A percentile compares a stretch with the other conserved stretches of the same genome.
phyloP scores from a whole-genome alignment of 2,797 vertebrate genomes.

The Melanogrammus aeglefinus region DNA sequence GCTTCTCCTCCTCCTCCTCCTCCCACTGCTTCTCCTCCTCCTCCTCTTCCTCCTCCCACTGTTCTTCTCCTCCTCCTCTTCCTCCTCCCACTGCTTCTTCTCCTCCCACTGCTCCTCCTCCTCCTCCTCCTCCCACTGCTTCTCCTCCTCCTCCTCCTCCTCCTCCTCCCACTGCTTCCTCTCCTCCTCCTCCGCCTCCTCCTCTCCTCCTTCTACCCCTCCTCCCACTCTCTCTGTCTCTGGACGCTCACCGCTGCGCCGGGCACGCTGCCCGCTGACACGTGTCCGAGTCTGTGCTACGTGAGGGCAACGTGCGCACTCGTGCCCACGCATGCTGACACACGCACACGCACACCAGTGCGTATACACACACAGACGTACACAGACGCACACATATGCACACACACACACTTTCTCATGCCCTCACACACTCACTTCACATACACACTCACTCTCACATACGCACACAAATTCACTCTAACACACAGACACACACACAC shows the following conservation, averaged over 20 bases:
- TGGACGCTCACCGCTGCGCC: conserved; percentile 55
- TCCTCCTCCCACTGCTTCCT: no score
- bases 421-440: background rate
- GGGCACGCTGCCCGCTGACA: conserved; percentile 44
- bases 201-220: conserved; percentile 31
- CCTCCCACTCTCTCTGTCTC: conserved; percentile 45
- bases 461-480: no score
- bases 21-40: no score
- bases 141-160: conserved; percentile 36
- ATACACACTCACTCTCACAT: background rate
- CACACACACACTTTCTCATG: conserved; percentile 20
- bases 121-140: no score
- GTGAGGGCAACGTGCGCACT: background rate
- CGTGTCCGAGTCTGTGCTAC: background rate
- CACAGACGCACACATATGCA: background rate
- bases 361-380: conserved; percentile 22
- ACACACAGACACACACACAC: no score
- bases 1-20: no score
- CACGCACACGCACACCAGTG: conserved; percentile 25
- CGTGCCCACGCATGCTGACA: conserved; percentile 23
- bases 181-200: no score
- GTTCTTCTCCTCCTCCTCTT: no score
- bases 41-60: no score
- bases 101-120: no score
- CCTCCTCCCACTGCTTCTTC: no score